These are phyloP conservation scores for Aporophyla lueneburgensis DNA, from an alignment of 2,888 invertebrate species.

Conservation along the genomic window DNA sequence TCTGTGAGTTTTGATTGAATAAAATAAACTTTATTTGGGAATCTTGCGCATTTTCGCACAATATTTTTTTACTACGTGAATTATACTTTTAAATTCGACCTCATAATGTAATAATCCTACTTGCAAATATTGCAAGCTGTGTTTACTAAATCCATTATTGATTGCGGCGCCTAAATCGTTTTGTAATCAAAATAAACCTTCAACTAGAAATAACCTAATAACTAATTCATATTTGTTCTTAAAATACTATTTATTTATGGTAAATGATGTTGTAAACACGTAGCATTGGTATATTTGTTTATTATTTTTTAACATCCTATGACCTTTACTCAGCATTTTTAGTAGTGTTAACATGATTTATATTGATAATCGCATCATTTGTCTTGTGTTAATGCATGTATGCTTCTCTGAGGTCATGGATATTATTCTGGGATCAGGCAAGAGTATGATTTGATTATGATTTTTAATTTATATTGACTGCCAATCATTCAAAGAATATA, in stretches of 20 bases:
- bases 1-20: too few species aligned
- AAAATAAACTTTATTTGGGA: not conserved
- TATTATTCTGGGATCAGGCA: constrained; percentile 25
- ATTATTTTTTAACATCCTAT: constrained; percentile 35
- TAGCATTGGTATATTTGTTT: constrained; percentile 42
- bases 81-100: not conserved
- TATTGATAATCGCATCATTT: constrained; percentile 42
- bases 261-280: constrained; percentile 45
- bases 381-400: constrained; percentile 27
- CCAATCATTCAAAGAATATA: not conserved
- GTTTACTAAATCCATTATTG: constrained; percentile 12
- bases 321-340: constrained; percentile 28
- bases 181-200: constrained; percentile 54
- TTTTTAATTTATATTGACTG: constrained; percentile 10
- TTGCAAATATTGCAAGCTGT: not conserved
- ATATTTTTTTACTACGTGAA: not conserved
- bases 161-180: constrained; percentile 40
- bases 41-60: not conserved
- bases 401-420: constrained; percentile 34
- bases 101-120: not conserved
- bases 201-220: constrained; percentile 39
- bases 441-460: constrained; percentile 9
- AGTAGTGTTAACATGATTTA: constrained; percentile 49
- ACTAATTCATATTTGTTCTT: constrained; percentile 53
- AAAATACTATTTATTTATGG: constrained; percentile 47